Base-by-base conservation (phyloP, 2,797 vertebrate genomes). In the Melanotaenia trifasciata region DNA sequence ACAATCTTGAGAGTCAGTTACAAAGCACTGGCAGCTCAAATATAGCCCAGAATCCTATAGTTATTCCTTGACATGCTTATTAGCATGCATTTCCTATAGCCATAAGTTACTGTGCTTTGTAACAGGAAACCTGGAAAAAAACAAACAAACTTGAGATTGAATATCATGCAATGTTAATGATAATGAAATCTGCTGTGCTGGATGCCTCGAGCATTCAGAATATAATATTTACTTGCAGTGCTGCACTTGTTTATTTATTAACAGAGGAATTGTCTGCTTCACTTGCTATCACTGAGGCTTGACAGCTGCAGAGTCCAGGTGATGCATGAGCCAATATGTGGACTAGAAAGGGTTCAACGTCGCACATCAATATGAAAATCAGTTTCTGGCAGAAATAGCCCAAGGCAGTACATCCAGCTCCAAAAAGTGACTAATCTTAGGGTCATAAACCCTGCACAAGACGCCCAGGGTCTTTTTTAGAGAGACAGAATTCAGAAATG, bases 251-350 rank as follows among this genome's bases (percentile, higher is more conserved):
- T 94, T 94, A 94, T 94, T 94, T 94, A 93, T 94, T 93, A 94
- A 94, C 87, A 85, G 81, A 90, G 83, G 81, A 92, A 90, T 91
- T 89, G 92, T 94, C 92, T 81, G 87, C 87, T 89, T 91, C 91
- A 87, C 86, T 92, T 90, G 91, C 91, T 95, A 93, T 94, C 92
- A 92, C 90, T 89, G 92, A 87, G 80, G 87, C 93, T 89, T 95
- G 94, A 94, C 94, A 95, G 93, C 86, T 74, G 84, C 89, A 75
- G 85, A 87, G 92, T 88, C 86, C 89, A 90, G 92, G 94, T 96
- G 95, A 96, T 95, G 91, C 94, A 96, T 95, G 93, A 94, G 94
- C 93, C 94, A 94, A 95, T 95, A 94, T 94, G 93, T 87, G 90
- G 84, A 91, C 86, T 84, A 80, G 92, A 92, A 92, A 93, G 91